These are phyloP conservation scores for Rana temporaria DNA, from an alignment of 2,113 vertebrate genomes.

Conservation along the genomic window DNA sequence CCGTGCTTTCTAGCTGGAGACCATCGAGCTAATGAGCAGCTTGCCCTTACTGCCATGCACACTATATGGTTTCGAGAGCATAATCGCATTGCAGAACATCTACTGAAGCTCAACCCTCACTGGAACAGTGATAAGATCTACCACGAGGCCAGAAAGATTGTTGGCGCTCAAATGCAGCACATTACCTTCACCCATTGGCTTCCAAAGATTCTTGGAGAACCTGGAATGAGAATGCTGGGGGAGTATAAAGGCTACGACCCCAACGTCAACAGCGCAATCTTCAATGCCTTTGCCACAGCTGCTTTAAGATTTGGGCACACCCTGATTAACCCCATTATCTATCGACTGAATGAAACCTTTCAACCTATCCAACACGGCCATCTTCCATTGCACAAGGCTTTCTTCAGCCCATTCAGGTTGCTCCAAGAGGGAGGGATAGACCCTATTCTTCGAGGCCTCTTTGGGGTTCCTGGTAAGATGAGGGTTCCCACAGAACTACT, in stretches of 20 bases:
- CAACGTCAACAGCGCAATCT: constrained; percentile 67
- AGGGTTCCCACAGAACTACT: constrained; percentile 71
- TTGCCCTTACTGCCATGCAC: constrained; percentile 74
- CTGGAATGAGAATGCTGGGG: constrained; percentile 72
- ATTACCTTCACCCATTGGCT: constrained; percentile 74
- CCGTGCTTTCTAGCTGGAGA: constrained; percentile 73
- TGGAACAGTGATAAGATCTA: constrained; percentile 74
- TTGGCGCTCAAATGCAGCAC: constrained; percentile 76
- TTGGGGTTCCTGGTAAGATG: constrained; percentile 74
- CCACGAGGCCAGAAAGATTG: constrained; percentile 71
- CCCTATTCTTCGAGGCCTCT: constrained; percentile 72
- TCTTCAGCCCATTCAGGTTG: constrained; percentile 75
- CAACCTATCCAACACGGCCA: constrained; percentile 71
- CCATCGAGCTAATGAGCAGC: constrained; percentile 74
- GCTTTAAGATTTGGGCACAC: constrained; percentile 76
- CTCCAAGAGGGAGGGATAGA: constrained; percentile 73
- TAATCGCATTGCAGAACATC: constrained; percentile 65
- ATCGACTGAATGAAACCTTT: constrained; percentile 71
- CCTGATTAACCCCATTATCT: constrained; percentile 72
- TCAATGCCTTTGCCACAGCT: constrained; percentile 73
- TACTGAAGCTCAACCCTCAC: constrained; percentile 68
- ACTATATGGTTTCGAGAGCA: constrained; percentile 76
- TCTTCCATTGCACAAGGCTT: constrained; percentile 72
- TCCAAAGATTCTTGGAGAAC: constrained; percentile 72
- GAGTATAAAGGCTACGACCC: constrained; percentile 73